Base-by-base conservation (phyloP, 2,113 vertebrate species). In the Nansenia antarctica region DNA sequence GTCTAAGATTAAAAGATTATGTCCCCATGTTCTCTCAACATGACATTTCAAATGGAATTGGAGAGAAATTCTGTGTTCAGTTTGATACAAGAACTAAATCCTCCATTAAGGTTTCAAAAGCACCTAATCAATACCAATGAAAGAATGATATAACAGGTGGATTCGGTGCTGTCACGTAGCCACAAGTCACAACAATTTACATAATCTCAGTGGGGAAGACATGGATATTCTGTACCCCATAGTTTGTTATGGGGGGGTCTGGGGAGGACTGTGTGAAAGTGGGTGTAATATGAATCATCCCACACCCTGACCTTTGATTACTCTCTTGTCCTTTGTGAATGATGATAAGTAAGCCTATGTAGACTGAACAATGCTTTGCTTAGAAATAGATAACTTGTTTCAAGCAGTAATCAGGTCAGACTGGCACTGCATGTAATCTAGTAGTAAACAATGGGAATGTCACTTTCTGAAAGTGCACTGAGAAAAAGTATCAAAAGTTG, bases 341-440 rank as follows among this genome's bases (percentile, higher is more conserved):
- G 55, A 58, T 57, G 54, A 30, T 57, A 57, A 57, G 27, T 58
- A 57, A 5, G 26, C 53, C 24, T 55, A 29, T 49, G 45, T 49
- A 49, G 55, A 58, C 55, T 58, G 55, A 47, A 47, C 42, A 47
- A 47, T 47, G 42, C 14, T 47, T 47, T 47, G 42, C 42, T 47
- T 47, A 5, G 42, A 47, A 47, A 47, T 18, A 18, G 14, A 47
- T 9, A 47, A 47, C 42, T 47, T 47, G 42, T 47, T 47, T 47
- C n/a, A 18, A 47, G 42, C 42, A 47, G 15, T 42, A 42, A 42
- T 47, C 14, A 47, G 3, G 42, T 47, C 5, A 18, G 12, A 12
- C n/a, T 18, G n/a, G 42, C 2, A 26, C 14, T 2, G 27, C 55
- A 18, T 31, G 29, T 7, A 58, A 58, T 29, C 26, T n/a, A 18